Percentiles rank a stretch among this genome's conserved stretches.
These are phyloP conservation scores for Syrista parreyssii DNA, from an alignment of 2,888 invertebrate genomes.

Conservation along the genomic window DNA sequence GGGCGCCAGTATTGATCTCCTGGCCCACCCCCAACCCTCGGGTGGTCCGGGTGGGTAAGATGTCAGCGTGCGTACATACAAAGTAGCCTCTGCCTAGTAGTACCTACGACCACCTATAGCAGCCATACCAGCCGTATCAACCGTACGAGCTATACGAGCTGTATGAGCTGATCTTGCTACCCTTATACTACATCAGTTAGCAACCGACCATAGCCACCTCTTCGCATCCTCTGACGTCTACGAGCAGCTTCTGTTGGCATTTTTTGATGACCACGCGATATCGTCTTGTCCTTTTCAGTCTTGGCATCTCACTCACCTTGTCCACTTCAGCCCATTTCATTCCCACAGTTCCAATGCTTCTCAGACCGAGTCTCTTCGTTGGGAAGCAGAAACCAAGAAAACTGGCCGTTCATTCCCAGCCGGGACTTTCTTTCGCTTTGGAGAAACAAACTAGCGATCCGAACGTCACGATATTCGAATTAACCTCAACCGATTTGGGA, in stretches of 20 bases:
- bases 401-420: not conserved
- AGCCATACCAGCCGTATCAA: not conserved
- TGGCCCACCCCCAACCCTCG: slow-evolving; percentile 46
- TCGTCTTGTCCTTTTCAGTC: not conserved
- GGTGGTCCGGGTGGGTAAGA: slow-evolving; percentile 59
- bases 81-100: slow-evolving; percentile 55
- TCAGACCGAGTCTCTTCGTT: not conserved
- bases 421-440: not conserved
- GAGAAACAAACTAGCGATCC: not conserved
- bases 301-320: too few relatives aligned
- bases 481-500: not conserved
- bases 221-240: not conserved
- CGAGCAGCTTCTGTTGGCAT: not conserved
- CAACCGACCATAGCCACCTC: not conserved
- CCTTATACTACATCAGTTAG: not conserved
- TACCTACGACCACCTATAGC: slow-evolving; percentile 5
- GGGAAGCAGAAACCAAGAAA: not conserved
- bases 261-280: not conserved
- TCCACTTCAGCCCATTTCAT: not conserved
- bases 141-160: not conserved
- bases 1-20: slow-evolving; percentile 65
- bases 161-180: not conserved
- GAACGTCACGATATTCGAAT: not conserved
- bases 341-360: not conserved
- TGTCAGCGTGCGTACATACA: slow-evolving; percentile 66